phyloP scores from a whole-genome alignment of 2,888 invertebrate species.

The Acronicta psi region DNA sequence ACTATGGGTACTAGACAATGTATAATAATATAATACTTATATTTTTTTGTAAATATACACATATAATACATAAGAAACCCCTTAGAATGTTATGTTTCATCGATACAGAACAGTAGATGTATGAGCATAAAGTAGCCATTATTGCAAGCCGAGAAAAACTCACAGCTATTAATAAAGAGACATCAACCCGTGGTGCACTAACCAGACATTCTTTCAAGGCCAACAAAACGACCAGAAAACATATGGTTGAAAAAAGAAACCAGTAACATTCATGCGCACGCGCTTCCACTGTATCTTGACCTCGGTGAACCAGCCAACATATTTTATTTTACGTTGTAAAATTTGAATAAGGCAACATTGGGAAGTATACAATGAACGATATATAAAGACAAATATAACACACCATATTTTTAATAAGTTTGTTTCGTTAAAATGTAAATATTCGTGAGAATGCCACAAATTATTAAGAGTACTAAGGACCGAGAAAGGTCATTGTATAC shows the following conservation, averaged over 20 bases:
- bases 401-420: slow-evolving; percentile 10
- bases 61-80: too few species aligned
- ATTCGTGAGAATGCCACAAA: slow-evolving; percentile 27
- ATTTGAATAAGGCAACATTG: slow-evolving; percentile 47
- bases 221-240: slow-evolving; percentile 86
- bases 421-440: slow-evolving; percentile 21
- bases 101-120: slow-evolving; percentile 33
- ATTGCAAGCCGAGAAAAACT: slow-evolving; percentile 59
- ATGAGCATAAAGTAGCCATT: slow-evolving; percentile 41
- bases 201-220: slow-evolving; percentile 85
- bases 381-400: slow-evolving; percentile 19
- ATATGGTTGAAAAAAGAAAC: slow-evolving; percentile 84
- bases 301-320: slow-evolving; percentile 66
- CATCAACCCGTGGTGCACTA: slow-evolving; percentile 76
- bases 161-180: slow-evolving; percentile 76
- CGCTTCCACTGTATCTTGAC: slow-evolving; percentile 68
- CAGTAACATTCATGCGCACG: slow-evolving; percentile 66
- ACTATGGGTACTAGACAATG: too few species aligned
- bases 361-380: slow-evolving; percentile 33
- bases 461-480: slow-evolving; percentile 61
- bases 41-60: too few species aligned
- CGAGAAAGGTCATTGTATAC: slow-evolving; percentile 64
- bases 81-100: slow-evolving; percentile 19
- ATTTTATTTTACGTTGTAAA: slow-evolving; percentile 71
- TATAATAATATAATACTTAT: too few species aligned